A percentile compares a stretch with the other conserved stretches of the same genome.
phyloP scores from a whole-genome alignment of 2,797 vertebrate species.

The Pseudochaenichthys georgianus region DNA sequence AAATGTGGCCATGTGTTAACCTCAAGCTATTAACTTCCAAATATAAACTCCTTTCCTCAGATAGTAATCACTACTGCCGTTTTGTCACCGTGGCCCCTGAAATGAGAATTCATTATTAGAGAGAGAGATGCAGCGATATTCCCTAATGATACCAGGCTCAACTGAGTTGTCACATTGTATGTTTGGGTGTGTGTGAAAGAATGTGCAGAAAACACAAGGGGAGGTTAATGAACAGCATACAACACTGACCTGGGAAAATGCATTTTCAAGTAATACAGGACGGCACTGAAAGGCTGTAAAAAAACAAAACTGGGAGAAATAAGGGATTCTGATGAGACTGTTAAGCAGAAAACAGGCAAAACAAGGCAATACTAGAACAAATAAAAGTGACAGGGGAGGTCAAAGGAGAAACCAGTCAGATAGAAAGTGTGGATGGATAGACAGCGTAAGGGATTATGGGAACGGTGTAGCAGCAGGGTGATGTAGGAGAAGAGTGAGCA shows the following conservation, averaged over 20 bases:
- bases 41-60: conserved; percentile 66
- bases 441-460: conserved; percentile 22
- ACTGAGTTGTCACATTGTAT: conserved; percentile 21
- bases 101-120: conserved; percentile 56
- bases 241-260: not conserved
- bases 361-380: conserved; percentile 41
- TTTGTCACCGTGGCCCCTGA: conserved; percentile 39
- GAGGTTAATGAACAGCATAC: not conserved
- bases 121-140: conserved; percentile 35
- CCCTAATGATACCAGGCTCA: conserved; percentile 44
- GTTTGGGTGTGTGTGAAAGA: not conserved
- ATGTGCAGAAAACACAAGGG: not conserved
- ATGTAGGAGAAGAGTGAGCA: conserved; percentile 11
- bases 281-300: conserved; percentile 17
- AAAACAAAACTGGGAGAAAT: conserved; percentile 10
- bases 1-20: conserved; percentile 63
- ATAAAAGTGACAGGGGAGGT: conserved; percentile 30
- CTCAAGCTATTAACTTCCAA: conserved; percentile 73
- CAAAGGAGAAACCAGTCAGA: conserved; percentile 26
- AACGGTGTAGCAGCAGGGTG: conserved; percentile 37
- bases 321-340: conserved; percentile 22
- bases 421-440: conserved; percentile 16
- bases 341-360: conserved; percentile 27
- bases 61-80: conserved; percentile 62
- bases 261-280: conserved; percentile 27